These are phyloP conservation scores for Muscina levida DNA, from an alignment of 2,888 invertebrate genomes.

Conservation along the genomic window DNA sequence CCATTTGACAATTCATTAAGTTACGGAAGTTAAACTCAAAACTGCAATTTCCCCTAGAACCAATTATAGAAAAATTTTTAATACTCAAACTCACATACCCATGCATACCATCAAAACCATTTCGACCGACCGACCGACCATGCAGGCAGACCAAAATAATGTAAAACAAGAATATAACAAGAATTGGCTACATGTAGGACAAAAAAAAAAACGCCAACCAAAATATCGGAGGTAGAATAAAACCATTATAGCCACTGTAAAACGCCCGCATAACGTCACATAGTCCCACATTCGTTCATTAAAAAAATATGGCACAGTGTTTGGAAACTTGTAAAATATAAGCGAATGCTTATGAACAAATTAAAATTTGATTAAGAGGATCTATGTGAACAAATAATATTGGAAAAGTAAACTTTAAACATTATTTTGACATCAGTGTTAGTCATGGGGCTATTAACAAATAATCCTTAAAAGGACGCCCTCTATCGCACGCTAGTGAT, in stretches of 20 bases:
- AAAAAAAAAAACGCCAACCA: conserved; percentile 58
- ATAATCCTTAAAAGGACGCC: too few species aligned
- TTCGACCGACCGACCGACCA: conserved; percentile 54
- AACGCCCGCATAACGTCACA: conserved; percentile 24
- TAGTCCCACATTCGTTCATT: neutral
- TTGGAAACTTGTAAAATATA: too few species aligned
- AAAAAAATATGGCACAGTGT: conserved; percentile 18
- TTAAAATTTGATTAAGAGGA: too few species aligned
- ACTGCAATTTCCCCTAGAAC: conserved; percentile 80
- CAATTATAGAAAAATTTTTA: conserved; percentile 79
- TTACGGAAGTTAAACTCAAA: conserved; percentile 80
- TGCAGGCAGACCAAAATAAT: conserved; percentile 15
- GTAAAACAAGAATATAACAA: conserved; percentile 60
- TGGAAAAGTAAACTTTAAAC: too few species aligned
- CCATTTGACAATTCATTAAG: conserved; percentile 80
- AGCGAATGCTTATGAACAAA: too few species aligned
- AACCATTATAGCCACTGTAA: conserved; percentile 30
- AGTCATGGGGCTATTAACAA: too few species aligned
- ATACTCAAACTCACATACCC: conserved; percentile 71
- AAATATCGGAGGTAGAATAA: conserved; percentile 57
- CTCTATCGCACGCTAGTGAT: too few species aligned
- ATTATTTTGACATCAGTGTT: too few species aligned
- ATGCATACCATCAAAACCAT: conserved; percentile 64
- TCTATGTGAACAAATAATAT: too few species aligned
- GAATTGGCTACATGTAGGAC: conserved; percentile 55